Evolutionary conservation across 2,113 vertebrate genomes (phyloP), one percentile per base, ranked within the genome.

Genomic region (Sebastes fasciatus): DNA sequence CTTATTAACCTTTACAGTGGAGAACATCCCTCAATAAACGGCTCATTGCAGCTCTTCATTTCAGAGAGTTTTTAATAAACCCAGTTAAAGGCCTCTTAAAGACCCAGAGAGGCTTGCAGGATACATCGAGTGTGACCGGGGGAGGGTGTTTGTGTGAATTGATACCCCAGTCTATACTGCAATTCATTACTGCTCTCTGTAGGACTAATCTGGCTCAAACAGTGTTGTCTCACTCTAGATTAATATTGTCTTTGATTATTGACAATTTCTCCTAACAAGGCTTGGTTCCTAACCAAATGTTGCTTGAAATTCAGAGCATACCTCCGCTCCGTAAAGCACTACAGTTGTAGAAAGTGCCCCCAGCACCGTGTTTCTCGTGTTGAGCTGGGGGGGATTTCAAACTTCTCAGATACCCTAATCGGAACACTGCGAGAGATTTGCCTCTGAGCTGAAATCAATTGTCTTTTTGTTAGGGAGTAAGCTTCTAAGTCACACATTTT

Each of bases 1-100:
- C 89, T 89, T 93, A 94, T 92, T 93, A 93, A 93, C 89, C 86
- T 92, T 92, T 91, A 75, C 71, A 71, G 62, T 71, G 52, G 80
- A 86, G 82, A 85, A 86, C 83, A 89, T 91, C 85, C 86, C 72
- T 89, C 88, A 92, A 77, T 91, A 79, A 90, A 87, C 8, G 88
- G 68, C 88, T 93, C 86, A 86, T 85, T 91, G 87, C 82, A 82
- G 80, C 85, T 86, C 79, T 77, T 92, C 81, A 85, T 90, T 88
- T 86, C 83, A 82, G 63, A 78, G 85, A 81, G 80, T 87, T 88
- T 92, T 89, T 93, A 92, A 91, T 93, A 89, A 92, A 90, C 74
- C 63, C 69, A 11, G 81, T 86, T 86, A 90, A 90, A 91, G 82
- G 84, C 85, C 89, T 84, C 81, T 87, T 89, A 75, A 91, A 90